Evolutionary conservation across 2,888 invertebrate species (phyloP), one percentile per base, ranked within the genome.

Genomic region (Ochlodes sylvanus): DNA sequence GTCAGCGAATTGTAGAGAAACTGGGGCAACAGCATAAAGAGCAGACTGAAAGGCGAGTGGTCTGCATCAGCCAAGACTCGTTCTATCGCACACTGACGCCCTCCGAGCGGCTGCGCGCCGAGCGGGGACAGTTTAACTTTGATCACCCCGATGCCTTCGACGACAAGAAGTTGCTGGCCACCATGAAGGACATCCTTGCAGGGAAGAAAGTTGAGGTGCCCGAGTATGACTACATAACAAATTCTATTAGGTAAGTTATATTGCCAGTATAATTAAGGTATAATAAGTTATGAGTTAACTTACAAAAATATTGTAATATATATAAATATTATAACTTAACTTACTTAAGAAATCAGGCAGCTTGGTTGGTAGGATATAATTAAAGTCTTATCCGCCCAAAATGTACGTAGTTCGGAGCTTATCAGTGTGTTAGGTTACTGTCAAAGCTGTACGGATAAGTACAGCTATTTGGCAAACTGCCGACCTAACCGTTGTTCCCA

Each of bases 121-220:
- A 97, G 70, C 96, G 96, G 63, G 99, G 99, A 34, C 96, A 97
- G 78, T 99, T 97, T 85, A 99, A 99, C 93, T 99, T 99, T 88
- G 99, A 99, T 88, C 99, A 99, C 92, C 99, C 99, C 0, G 98
- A 98, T 88, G 99, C 99, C 0, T 98, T 99, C 86, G 98, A 99
- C 86, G 97, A 98, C 82, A 96, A 97, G 66, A 94, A 98, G 32
- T 96, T 99, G 85, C 94, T 96, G 61, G 94, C 96, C 58, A 97
- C 97, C 0, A 89, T 99, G 55, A 94, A 95, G 75, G 96, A 97
- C 77, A 97, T 99, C 73, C 93, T 98, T 17, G 95, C 95, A 69
- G 98, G 99, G 1, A 96, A 96, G 76, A 96, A 96, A 79, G 98
- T 98, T 42, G 95, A 97, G 79, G 96, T 99, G 71, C 98, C 98